These are phyloP conservation scores for Leptinotarsa haldemani DNA, from an alignment of 2,888 invertebrate species.

Conservation along the genomic window DNA sequence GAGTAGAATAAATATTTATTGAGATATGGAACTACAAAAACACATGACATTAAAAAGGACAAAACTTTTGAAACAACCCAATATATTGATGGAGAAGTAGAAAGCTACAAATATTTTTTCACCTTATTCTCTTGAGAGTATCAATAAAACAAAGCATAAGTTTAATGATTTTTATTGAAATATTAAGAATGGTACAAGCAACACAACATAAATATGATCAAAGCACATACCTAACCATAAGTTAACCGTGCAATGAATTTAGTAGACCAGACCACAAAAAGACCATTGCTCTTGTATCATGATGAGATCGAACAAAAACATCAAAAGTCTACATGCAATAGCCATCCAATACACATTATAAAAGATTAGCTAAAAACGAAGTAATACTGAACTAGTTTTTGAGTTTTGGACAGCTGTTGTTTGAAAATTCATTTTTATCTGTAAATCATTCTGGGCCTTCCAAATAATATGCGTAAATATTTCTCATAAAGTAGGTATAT, in stretches of 20 bases:
- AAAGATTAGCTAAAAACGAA: conserved; percentile 29
- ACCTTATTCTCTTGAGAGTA: no score
- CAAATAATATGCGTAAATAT: neutral
- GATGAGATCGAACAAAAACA: conserved; percentile 39
- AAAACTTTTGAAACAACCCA: no score
- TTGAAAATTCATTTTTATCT: conserved; percentile 2
- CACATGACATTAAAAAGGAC: no score
- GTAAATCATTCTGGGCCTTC: conserved; percentile 24
- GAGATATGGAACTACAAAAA: no score
- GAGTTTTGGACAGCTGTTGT: conserved; percentile 38
- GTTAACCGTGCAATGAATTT: conserved; percentile 59
- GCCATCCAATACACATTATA: conserved; percentile 35
- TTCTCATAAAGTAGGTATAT: neutral
- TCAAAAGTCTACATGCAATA: conserved; percentile 38
- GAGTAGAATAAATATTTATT: no score
- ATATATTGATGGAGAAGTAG: no score
- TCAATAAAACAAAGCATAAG: conserved; percentile 13
- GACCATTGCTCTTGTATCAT: conserved; percentile 50
- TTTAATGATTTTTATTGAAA: conserved; percentile 60
- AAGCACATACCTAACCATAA: conserved; percentile 61
- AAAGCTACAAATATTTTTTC: no score
- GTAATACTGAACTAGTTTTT: conserved; percentile 41
- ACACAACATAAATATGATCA: conserved; percentile 64
- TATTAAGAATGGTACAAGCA: conserved; percentile 65
- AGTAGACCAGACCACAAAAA: conserved; percentile 51